Evolutionary conservation across 1,140 invertebrate genomes (phyloP).

Genomic region (Delia radicum): DNA sequence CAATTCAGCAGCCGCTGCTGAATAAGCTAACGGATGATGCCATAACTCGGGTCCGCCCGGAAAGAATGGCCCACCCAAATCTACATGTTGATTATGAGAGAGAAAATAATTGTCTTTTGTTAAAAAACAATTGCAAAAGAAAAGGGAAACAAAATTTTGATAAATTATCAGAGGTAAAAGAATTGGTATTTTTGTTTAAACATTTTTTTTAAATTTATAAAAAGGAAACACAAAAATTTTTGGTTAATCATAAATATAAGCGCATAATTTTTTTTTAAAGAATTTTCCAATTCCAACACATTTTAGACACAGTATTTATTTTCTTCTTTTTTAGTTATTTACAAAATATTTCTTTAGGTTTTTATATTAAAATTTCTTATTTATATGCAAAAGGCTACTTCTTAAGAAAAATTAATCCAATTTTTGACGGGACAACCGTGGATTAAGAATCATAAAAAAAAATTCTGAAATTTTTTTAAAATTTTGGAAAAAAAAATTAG

Average conservation of each 20-base stretch:
- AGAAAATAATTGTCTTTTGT: constrained; percentile 32
- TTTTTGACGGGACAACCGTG: too few relatives aligned
- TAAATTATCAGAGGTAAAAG: neutral
- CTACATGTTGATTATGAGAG: constrained; percentile 58
- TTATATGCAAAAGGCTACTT: too few relatives aligned
- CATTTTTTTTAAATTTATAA: neutral
- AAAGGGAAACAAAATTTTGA: constrained; percentile 16
- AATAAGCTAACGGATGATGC: constrained; percentile 88
- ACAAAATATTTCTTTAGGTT: too few relatives aligned
- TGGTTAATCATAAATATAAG: neutral
- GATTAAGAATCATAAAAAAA: too few relatives aligned
- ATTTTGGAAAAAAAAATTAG: too few relatives aligned
- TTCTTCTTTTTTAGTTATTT: too few relatives aligned
- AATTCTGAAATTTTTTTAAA: too few relatives aligned
- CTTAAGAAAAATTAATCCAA: too few relatives aligned
- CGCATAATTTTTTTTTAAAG: neutral
- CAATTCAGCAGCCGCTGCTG: constrained; percentile 76
- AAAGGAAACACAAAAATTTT: neutral
- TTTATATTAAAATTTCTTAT: too few relatives aligned
- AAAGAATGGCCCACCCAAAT: constrained; percentile 92
- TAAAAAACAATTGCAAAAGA: constrained; percentile 28
- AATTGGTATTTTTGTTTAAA: neutral
- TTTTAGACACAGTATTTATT: too few relatives aligned
- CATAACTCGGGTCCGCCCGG: constrained; percentile 88
- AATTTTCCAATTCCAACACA: neutral